Evolutionary conservation across 2,888 invertebrate genomes (phyloP), one percentile per base, ranked within the genome.

Genomic region (Andricus curvator): DNA sequence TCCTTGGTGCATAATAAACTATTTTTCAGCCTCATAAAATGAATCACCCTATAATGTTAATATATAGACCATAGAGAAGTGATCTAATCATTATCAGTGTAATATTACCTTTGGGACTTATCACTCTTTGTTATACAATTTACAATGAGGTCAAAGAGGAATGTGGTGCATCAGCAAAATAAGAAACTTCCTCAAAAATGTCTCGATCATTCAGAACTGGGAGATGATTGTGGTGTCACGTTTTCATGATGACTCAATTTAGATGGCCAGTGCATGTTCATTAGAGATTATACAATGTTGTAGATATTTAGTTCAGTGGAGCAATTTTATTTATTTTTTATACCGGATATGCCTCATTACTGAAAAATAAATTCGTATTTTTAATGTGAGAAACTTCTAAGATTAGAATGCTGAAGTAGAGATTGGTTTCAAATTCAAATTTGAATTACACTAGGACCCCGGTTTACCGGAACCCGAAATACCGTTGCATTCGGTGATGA

Each of bases 131-230:
- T 62, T 25, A 25, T 25, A 62, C 15, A 62, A 62, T 62, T 62
- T 1, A 25, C n/a, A 56, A 56, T 33, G 51, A 15, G 33, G 20
- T 56, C 5, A 74, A 48, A 51, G 29, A 48, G 74, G 51, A 74
- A 74, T 74, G 56, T 74, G 33, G 33, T 20, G 13, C 5, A 74
- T 74, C 74, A 56, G 74, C 74, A 74, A 48, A 74, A 74, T 29
- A n/a, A 56, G 51, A 56, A 56, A 51, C 4, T 33, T 74, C 51
- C 13, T 74, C 11, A 15, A 51, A 74, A 56, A 74, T 33, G 56
- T 56, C 51, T 56, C 33, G 29, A 51, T 56, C n/a, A 56, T 56
- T 51, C 29, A 33, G 51, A 33, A 56, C n/a, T 44, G 15, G 25
- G 62, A 62, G 25, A 22, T 37, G 8, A 37, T 37, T 22, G 25